Percentiles rank a stretch among this genome's conserved stretches.
These are phyloP conservation scores for Conus betulinus DNA, from an alignment of 1,140 invertebrate genomes.

Conservation along the genomic window DNA sequence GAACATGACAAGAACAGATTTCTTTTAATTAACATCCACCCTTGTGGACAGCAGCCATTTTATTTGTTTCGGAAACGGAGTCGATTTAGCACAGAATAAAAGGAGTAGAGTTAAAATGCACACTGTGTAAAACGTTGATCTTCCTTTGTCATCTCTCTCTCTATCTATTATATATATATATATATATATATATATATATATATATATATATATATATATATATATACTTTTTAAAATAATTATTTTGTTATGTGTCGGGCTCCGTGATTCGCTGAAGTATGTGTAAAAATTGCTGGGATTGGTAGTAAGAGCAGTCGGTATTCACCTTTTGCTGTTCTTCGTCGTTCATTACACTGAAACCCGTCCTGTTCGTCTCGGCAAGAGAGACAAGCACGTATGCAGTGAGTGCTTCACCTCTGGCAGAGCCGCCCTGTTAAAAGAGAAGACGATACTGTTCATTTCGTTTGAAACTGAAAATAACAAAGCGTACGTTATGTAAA, in stretches of 20 bases:
- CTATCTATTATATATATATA: too few relatives aligned
- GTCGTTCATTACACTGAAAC: neutral
- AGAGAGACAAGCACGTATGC: conserved; percentile 53
- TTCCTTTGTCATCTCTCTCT: too few relatives aligned
- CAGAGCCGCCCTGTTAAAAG: conserved; percentile 57
- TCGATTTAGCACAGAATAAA: neutral
- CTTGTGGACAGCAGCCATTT: too few relatives aligned
- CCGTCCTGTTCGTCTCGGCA: conserved; percentile 39
- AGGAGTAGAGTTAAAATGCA: neutral
- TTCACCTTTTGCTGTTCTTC: neutral
- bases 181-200: too few relatives aligned
- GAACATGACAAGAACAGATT: too few relatives aligned
- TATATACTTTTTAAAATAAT: too few relatives aligned
- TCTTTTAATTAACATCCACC: too few relatives aligned
- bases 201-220: too few relatives aligned
- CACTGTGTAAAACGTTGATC: neutral
- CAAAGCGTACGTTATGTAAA: too few relatives aligned
- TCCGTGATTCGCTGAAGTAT: neutral
- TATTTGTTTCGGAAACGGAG: neutral
- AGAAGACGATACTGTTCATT: neutral
- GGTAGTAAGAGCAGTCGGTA: neutral
- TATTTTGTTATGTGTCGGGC: too few relatives aligned
- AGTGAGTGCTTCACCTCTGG: conserved; percentile 47
- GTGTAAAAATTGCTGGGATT: neutral
- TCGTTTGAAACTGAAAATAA: too few relatives aligned